A percentile compares a stretch with the other conserved stretches of the same genome.
Conservation (phyloP, 2,113 vertebrate genomes). For the Odontophorus gujanensis region DNA sequence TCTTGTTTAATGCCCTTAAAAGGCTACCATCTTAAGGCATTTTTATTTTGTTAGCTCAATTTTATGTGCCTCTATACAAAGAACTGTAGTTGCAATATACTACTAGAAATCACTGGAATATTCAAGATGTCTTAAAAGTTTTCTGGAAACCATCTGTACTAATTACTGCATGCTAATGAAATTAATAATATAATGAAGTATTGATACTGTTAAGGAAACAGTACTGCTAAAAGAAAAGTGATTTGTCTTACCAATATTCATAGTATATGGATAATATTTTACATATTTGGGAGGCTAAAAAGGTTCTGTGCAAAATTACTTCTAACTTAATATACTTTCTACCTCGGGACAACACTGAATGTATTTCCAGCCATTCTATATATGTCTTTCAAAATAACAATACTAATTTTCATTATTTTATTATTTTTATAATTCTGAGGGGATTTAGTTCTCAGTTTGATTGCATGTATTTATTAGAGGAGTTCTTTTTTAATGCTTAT, state of each 20-base stretch:
- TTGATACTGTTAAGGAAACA: constrained; percentile 45
- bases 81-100: neutral
- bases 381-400: neutral
- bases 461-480: neutral
- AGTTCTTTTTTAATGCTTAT: neutral
- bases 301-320: neutral
- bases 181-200: constrained; percentile 68
- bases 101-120: neutral
- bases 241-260: constrained; percentile 30
- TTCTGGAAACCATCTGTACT: constrained; percentile 15
- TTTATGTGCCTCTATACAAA: neutral
- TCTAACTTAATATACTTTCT: neutral
- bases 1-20: neutral
- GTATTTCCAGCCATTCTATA: neutral
- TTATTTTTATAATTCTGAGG: neutral
- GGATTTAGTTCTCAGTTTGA: neutral
- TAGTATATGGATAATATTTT: neutral
- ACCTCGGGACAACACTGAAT: neutral
- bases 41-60: neutral
- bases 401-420: neutral
- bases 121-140: constrained; percentile 39
- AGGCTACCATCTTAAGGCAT: neutral
- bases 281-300: neutral
- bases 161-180: constrained; percentile 23
- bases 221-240: constrained; percentile 14